Percentiles rank a stretch among this genome's conserved stretches.
Evolutionary conservation across 2,113 vertebrate species (phyloP).

Genomic region (Callipepla californica): DNA sequence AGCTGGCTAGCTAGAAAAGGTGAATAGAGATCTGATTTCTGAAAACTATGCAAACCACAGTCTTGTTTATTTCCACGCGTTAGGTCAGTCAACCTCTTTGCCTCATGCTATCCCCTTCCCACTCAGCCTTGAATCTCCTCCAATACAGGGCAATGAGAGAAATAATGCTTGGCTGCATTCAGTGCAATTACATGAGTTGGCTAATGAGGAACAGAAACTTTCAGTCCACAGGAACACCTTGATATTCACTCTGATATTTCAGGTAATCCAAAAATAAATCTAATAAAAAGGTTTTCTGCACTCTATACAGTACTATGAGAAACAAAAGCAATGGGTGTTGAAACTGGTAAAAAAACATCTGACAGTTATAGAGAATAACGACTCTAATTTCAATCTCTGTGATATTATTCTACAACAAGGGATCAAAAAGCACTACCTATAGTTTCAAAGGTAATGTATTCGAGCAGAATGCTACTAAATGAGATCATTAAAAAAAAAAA

Average conservation of each 20-base stretch:
- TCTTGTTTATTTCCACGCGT: no score
- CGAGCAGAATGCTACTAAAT: neutral
- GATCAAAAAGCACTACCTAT: neutral
- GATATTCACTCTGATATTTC: neutral
- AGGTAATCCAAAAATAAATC: neutral
- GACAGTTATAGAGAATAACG: neutral
- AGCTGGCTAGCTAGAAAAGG: neutral
- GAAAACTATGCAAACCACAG: neutral
- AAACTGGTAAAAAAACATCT: neutral
- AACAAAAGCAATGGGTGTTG: neutral
- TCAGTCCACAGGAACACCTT: neutral
- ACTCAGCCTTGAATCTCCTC: neutral
- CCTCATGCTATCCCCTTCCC: neutral
- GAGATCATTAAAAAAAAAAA: no score
- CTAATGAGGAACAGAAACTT: neutral
- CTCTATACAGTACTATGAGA: neutral
- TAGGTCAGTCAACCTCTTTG: neutral
- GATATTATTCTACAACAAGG: neutral
- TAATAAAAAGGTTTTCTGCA: neutral
- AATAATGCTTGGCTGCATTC: neutral
- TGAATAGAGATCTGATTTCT: rapidly evolving
- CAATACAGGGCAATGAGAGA: neutral
- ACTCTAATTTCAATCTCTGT: neutral
- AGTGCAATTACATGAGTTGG: neutral
- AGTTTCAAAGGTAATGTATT: neutral